Conservation (phyloP, 1,140 invertebrate genomes). For the Philopotamus ludificatus region DNA sequence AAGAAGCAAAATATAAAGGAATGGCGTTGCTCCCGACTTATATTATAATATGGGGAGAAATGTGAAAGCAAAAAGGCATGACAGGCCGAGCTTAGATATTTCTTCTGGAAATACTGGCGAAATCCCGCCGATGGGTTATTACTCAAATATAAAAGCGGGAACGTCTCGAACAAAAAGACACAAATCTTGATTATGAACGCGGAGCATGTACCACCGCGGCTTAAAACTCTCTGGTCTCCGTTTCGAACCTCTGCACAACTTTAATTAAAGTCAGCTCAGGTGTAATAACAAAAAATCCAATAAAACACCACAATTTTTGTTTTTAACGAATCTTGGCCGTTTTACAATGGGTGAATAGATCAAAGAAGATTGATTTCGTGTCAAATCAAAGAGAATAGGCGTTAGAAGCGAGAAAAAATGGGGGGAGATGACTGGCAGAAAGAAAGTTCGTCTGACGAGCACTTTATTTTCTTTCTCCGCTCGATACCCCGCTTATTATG, state of each 20-base stretch:
- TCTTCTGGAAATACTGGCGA: background rate
- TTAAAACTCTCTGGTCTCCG: background rate
- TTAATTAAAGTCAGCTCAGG: background rate
- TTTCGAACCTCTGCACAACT: background rate
- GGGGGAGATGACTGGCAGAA: background rate
- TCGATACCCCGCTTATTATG: too few relatives aligned
- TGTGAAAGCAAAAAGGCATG: background rate
- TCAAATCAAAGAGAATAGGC: background rate
- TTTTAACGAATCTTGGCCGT: background rate
- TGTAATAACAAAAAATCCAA: background rate
- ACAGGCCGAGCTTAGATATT: background rate
- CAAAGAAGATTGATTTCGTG: constrained; percentile 2
- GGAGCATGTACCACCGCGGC: background rate
- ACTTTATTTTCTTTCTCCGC: background rate
- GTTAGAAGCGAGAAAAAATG: background rate
- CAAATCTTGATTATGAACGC: constrained; percentile 32
- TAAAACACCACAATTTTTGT: background rate
- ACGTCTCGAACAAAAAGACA: constrained; percentile 16
- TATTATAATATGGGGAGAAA: background rate
- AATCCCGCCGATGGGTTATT: background rate
- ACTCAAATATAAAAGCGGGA: background rate
- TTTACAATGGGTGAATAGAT: background rate
- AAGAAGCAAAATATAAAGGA: background rate
- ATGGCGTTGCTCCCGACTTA: background rate
- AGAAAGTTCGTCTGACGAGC: background rate